Evolutionary conservation across 2,113 vertebrate genomes (phyloP).

Genomic region (Aphyosemion australe): DNA sequence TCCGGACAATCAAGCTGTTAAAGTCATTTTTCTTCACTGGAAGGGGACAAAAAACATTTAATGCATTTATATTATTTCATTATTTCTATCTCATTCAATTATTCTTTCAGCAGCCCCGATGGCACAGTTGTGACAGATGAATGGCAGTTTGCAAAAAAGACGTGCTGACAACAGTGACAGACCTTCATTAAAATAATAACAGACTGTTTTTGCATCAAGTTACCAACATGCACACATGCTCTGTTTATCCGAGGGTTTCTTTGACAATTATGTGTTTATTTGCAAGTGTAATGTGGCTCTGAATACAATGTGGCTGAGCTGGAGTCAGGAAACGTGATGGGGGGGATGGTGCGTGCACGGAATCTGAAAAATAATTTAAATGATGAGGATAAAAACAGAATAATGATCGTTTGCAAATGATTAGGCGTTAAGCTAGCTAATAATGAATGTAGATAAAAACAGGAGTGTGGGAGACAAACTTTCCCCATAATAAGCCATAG

Average conservation of each 20-base stretch:
- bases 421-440: slow-evolving; percentile 58
- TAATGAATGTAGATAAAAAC: slow-evolving; percentile 50
- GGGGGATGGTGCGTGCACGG: background rate
- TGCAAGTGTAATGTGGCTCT: slow-evolving; percentile 62
- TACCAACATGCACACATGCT: slow-evolving; percentile 50
- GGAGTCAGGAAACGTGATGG: slow-evolving; percentile 4
- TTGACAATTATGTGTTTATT: slow-evolving; percentile 66
- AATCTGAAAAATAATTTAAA: slow-evolving; percentile 26
- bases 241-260: slow-evolving; percentile 48
- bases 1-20: slow-evolving; percentile 40
- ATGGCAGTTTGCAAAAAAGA: slow-evolving; percentile 45
- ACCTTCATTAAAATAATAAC: slow-evolving; percentile 69
- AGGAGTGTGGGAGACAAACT: slow-evolving; percentile 1
- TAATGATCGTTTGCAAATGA: slow-evolving; percentile 50
- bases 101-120: slow-evolving; percentile 39
- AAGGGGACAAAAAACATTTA: slow-evolving; percentile 35
- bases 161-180: slow-evolving; percentile 38
- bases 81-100: slow-evolving; percentile 62
- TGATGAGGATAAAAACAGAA: slow-evolving; percentile 22
- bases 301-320: slow-evolving; percentile 21
- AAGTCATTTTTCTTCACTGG: slow-evolving; percentile 12
- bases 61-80: slow-evolving; percentile 56
- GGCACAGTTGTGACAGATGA: slow-evolving; percentile 47
- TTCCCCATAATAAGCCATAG: slow-evolving; percentile 29
- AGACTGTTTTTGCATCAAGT: slow-evolving; percentile 45